A percentile compares a stretch with the other conserved stretches of the same genome.
Evolutionary conservation across 2,797 vertebrate genomes (phyloP).

Genomic region (Eospalax fontanierii): DNA sequence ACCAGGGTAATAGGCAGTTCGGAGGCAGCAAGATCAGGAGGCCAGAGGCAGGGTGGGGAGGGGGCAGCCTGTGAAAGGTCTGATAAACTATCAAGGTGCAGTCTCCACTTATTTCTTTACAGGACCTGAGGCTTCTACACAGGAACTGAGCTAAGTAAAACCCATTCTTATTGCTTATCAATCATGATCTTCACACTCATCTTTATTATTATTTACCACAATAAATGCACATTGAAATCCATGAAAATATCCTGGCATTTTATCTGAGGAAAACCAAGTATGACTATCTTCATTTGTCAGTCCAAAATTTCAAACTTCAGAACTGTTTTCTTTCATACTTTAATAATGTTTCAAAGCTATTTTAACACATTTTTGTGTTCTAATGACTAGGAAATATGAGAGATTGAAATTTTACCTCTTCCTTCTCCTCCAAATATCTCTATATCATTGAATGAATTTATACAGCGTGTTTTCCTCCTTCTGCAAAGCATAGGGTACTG

Average conservation of each 20-base stretch:
- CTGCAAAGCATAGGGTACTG: background rate
- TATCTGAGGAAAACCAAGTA: background rate
- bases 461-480: background rate
- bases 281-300: constrained; percentile 13
- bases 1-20: no score
- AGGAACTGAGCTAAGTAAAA: background rate
- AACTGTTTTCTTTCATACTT: constrained; percentile 36
- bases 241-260: background rate
- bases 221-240: constrained; percentile 10
- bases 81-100: no score
- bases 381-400: background rate
- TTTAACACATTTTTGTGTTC: background rate
- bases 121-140: background rate
- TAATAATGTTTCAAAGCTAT: constrained; percentile 15
- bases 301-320: constrained; percentile 28
- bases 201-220: background rate
- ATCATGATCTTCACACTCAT: background rate
- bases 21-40: no score
- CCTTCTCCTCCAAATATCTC: background rate
- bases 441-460: constrained; percentile 34
- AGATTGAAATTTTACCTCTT: background rate
- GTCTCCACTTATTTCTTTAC: background rate
- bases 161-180: constrained; percentile 29
- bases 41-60: no score
- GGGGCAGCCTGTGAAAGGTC: no score